phyloP scores from a whole-genome alignment of 2,113 vertebrate species.

The Atractosteus spatula region DNA sequence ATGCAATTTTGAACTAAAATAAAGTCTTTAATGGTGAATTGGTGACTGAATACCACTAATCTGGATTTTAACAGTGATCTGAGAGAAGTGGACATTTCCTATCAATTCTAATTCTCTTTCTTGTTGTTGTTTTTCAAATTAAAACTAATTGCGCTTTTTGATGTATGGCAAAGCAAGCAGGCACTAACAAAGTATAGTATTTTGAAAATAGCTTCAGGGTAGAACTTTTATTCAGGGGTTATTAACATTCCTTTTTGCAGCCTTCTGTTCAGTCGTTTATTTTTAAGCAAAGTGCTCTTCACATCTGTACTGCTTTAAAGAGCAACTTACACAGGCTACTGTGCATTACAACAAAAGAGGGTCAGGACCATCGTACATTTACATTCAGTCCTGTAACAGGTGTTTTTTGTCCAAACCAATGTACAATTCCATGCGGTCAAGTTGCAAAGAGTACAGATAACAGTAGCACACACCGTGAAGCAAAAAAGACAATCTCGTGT shows the following conservation, averaged over 20 bases:
- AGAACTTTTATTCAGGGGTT: conserved; percentile 29
- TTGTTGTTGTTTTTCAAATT: conserved; percentile 17
- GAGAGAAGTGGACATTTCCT: conserved; percentile 45
- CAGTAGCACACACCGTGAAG: too few species aligned
- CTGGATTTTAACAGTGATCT: conserved; percentile 35
- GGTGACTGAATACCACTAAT: conserved; percentile 10
- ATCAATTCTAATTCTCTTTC: conserved; percentile 29
- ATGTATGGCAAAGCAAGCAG: conserved; percentile 39
- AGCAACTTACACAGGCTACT: too few species aligned
- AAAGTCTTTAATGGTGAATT: conserved; percentile 10
- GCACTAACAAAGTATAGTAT: conserved; percentile 30
- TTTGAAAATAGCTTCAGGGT: conserved; percentile 47
- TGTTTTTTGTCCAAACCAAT: too few species aligned
- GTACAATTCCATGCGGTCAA: too few species aligned
- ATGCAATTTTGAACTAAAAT: conserved; percentile 22
- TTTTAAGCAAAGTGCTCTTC: too few species aligned
- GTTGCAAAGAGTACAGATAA: too few species aligned
- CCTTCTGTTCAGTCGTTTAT: too few species aligned
- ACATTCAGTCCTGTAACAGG: too few species aligned
- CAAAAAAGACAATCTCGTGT: too few species aligned
- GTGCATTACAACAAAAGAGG: too few species aligned
- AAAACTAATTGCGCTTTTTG: conserved; percentile 46
- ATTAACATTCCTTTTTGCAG: conserved; percentile 3
- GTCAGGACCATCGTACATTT: too few species aligned
- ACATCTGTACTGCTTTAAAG: too few species aligned